Evolutionary conservation across 2,888 invertebrate species (phyloP), one percentile per base, ranked within the genome.

Genomic region (Acanthosoma haemorrhoidale): DNA sequence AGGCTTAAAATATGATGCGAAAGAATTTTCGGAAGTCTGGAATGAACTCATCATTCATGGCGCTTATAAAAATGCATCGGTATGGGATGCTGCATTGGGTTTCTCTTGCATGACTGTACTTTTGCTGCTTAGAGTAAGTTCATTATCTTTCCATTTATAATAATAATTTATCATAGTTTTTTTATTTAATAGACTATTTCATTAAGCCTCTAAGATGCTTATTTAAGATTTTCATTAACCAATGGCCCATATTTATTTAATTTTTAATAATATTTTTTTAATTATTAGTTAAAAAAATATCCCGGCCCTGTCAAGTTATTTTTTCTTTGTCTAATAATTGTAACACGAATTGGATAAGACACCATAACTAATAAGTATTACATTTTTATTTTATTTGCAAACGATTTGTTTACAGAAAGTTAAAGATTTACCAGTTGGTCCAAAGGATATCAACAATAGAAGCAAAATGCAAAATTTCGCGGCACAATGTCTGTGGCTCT

Each of bases 21-120:
- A 87, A 60, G 88, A 88, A 77, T 90, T 91, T 78, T 77, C 90
- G 15, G 80, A 87, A 77, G 88, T 89, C 63, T 88, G 89, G 87
- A 84, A 84, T 71, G 86, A 87, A 29, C 83, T 91, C 74, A 87
- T 88, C 79, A 83, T 86, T 6, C 43, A 51, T 25, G 51, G 51
- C 29, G 51, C 51, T n/a, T 51, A 51, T 8, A 21, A 51, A 11
- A 21, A 51, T 31, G 68, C 76, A 87, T 90, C 86, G 66, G 80
- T 86, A 15, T 88, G 88, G 85, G 91, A 92, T 79, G 80, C 87
- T 2, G 81, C 86, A 67, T 83, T 91, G 59, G 91, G 91, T 2
- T 77, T 89, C 71, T 78, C 82, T 41, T 91, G 89, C 79, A 89
- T 91, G 80, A 79, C 85, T 6, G 81, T 89, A 70, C 82, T 92